phyloP scores from a whole-genome alignment of 30 jellyfish, hydroid and myxozoan genomes.

The Catostylus mosaicus region DNA sequence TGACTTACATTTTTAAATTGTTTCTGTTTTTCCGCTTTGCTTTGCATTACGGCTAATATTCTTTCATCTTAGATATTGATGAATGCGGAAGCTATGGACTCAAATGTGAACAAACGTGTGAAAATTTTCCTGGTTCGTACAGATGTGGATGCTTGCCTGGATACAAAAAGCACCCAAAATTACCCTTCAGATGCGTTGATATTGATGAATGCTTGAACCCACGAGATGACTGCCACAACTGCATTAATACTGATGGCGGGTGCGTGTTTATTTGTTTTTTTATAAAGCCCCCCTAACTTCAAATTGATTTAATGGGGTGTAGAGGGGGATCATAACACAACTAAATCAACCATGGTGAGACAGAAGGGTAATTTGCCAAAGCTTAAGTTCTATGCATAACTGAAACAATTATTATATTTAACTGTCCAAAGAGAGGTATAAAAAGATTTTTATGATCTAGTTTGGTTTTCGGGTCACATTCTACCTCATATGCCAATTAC shows the following conservation, averaged over 20 bases:
- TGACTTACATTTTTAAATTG: background rate
- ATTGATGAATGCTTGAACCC: constrained; percentile 77
- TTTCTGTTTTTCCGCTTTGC: background rate
- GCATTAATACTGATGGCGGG: constrained; percentile 89
- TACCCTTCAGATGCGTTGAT: constrained; percentile 58
- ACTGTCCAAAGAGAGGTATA: too few species aligned
- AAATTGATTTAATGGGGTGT: too few species aligned
- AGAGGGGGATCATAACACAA: too few species aligned
- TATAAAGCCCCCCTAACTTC: too few species aligned
- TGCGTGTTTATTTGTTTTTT: too few species aligned
- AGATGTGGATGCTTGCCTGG: constrained; percentile 59
- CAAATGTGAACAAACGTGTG: constrained; percentile 63
- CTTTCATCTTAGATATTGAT: constrained; percentile 51
- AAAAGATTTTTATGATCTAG: too few species aligned
- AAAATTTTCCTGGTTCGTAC: constrained; percentile 62
- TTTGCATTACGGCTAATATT: background rate
- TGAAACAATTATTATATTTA: too few species aligned
- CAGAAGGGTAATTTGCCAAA: too few species aligned
- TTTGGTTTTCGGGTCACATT: too few species aligned
- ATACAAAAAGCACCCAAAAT: constrained; percentile 15
- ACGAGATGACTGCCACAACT: constrained; percentile 71
- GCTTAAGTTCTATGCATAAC: too few species aligned
- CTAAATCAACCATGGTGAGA: too few species aligned
- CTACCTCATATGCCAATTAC: too few species aligned
- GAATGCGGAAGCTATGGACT: constrained; percentile 50